phyloP scores from a whole-genome alignment of 2,888 invertebrate species.

The Notocelia uddmanniana region DNA sequence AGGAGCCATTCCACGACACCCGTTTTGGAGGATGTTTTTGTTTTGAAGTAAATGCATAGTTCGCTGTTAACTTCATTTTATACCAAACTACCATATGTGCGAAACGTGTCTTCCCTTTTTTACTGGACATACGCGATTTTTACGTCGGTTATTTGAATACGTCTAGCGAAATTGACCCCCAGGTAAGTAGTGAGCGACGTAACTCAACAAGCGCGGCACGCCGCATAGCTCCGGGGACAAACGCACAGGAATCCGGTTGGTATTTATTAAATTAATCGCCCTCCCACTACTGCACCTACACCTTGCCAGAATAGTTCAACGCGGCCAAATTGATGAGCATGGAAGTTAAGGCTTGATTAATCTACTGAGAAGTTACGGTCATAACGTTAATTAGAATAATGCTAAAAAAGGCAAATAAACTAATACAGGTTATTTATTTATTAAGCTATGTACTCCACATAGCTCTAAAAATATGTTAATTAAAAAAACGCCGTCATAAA shows the following conservation, averaged over 20 bases:
- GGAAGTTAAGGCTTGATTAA: not conserved
- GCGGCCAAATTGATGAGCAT: not conserved
- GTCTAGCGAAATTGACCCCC: not conserved
- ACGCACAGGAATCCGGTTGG: constrained; percentile 77
- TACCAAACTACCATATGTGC: too few relatives aligned
- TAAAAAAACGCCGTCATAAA: too few relatives aligned
- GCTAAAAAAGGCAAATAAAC: too few relatives aligned
- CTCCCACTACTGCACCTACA: constrained; percentile 53
- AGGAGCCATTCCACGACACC: too few relatives aligned
- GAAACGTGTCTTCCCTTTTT: too few relatives aligned
- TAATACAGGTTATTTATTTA: too few relatives aligned
- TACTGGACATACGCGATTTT: too few relatives aligned
- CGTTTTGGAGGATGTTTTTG: too few relatives aligned
- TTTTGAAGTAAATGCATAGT: too few relatives aligned
- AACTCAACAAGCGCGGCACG: constrained; percentile 69
- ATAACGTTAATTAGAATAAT: not conserved
- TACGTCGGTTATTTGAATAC: not conserved
- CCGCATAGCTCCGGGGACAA: constrained; percentile 73
- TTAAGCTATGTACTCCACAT: too few relatives aligned
- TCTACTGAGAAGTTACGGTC: not conserved
- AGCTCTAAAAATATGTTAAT: too few relatives aligned
- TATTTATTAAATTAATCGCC: constrained; percentile 81
- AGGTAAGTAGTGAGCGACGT: constrained; percentile 55
- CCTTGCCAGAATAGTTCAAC: constrained; percentile 45
- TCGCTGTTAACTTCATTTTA: too few relatives aligned